Base-by-base conservation (phyloP, 2,113 vertebrate genomes). In the Gila orcuttii region DNA sequence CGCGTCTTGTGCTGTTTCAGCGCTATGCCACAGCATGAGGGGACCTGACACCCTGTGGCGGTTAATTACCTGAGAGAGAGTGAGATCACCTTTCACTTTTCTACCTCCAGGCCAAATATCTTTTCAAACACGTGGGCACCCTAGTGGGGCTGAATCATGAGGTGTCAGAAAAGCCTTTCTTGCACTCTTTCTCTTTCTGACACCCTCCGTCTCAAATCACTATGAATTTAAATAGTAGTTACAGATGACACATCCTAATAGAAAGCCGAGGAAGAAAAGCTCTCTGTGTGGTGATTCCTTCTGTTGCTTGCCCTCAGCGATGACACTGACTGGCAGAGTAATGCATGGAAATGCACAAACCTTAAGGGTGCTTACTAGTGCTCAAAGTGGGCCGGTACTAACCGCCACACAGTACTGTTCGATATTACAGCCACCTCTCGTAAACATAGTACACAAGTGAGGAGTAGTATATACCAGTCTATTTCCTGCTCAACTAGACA, bases 41-140 rank as follows among this genome's bases (percentile, higher is more conserved):
- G n/a, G 31, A n/a, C 31, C n/a, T 86, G 79, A 82, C 85, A 86
- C 71, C 73, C 68, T 31, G 62, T 36, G 62, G 85, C 5, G 23
- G 55, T 76, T 86, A 84, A 88, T 85, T 73, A 82, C 28, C 28
- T n/a, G 78, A 33, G 74, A 28, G 50, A 82, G 60, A 85, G 60
- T 69, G 23, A 60, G 83, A 73, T 85, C 83, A 85, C 81, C 82
- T 57, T 57, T 50, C 71, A 50, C 71, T 82, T 79, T 52, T 69
- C 57, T 76, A 66, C 25, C 81, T 69, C 75, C 52, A 69, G 64
- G 75, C 74, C 82, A 84, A 57, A 62, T 69, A 82, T 23, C 45
- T 8, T 71, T 83, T 71, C 79, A 47, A 62, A 74, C 79, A 13
- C 21, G 4, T 31, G 31, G 6, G 76, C 52, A 60, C 47, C 75